A percentile compares a stretch with the other conserved stretches of the same genome.
phyloP scores from a whole-genome alignment of 2,113 vertebrate species.

The Cervus canadensis region DNA sequence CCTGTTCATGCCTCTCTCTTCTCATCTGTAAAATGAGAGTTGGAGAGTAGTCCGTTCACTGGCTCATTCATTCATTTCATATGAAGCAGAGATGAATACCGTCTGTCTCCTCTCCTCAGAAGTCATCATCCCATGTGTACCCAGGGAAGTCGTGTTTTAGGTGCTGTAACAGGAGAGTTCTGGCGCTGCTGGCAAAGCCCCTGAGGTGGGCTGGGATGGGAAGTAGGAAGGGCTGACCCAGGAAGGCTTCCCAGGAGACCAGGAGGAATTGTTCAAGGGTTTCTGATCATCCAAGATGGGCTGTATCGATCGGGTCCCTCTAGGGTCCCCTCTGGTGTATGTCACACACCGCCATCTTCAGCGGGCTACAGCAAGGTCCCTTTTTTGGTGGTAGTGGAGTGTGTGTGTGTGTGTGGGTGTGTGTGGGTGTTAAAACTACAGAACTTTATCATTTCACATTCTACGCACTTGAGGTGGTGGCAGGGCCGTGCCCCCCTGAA shows the following conservation, averaged over 20 bases:
- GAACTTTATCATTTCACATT: neutral
- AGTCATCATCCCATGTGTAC: neutral
- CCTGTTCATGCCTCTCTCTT: neutral
- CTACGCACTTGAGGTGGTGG: neutral
- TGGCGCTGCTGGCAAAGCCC: neutral
- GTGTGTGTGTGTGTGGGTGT: too few relatives aligned
- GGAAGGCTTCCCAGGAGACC: neutral
- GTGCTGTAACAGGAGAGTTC: neutral
- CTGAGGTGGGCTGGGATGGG: neutral
- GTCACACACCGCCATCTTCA: neutral
- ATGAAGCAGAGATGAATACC: neutral
- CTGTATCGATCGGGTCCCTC: neutral
- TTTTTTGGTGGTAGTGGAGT: neutral
- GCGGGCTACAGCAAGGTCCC: neutral
- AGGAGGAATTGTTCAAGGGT: too few relatives aligned
- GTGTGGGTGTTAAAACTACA: neutral
- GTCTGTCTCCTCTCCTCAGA: neutral
- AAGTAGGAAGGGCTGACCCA: neutral
- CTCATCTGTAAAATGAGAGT: neutral
- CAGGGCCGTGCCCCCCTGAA: too few relatives aligned
- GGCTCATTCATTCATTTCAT: neutral
- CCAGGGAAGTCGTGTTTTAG: neutral
- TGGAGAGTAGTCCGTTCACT: neutral
- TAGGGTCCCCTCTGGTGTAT: too few relatives aligned
- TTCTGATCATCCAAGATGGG: neutral